These are phyloP conservation scores for Ceratoteleas bidentatus DNA, from an alignment of 1,140 invertebrate species.

Conservation along the genomic window DNA sequence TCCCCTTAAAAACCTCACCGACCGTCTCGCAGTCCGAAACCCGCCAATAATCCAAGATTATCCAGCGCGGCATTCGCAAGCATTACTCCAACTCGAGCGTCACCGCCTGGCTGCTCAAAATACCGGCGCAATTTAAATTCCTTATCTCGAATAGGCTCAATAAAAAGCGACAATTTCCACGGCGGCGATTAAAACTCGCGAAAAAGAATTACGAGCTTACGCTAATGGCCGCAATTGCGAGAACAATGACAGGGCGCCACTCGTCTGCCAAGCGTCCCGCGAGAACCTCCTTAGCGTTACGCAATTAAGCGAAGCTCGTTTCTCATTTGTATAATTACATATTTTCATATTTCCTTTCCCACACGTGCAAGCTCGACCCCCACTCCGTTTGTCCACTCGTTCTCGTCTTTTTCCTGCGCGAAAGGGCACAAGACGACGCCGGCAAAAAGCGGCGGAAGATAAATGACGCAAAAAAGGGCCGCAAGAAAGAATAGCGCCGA, in stretches of 20 bases:
- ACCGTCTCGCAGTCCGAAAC: too few species aligned
- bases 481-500: conserved; percentile 38
- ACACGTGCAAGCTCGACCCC: conserved; percentile 26
- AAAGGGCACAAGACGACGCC: conserved; percentile 14
- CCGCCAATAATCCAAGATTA: background rate
- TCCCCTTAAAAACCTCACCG: too few species aligned
- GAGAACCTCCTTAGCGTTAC: conserved; percentile 32
- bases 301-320: conserved; percentile 53
- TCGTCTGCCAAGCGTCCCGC: conserved; percentile 65
- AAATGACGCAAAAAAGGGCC: conserved; percentile 28
- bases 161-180: conserved; percentile 28
- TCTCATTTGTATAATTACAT: conserved; percentile 69
- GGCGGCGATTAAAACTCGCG: conserved; percentile 25
- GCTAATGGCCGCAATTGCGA: conserved; percentile 69
- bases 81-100: too few species aligned
- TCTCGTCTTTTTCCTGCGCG: conserved; percentile 2
- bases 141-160: conserved; percentile 28
- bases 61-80: background rate
- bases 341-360: conserved; percentile 74
- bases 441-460: conserved; percentile 16
- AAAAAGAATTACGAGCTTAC: conserved; percentile 54
- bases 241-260: conserved; percentile 70
- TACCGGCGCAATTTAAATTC: conserved; percentile 30
- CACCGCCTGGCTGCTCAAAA: too few species aligned
- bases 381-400: too few species aligned